A percentile compares a stretch with the other conserved stretches of the same genome.
phyloP scores from a whole-genome alignment of 1,140 invertebrate species.

The Drosophila jambulina region DNA sequence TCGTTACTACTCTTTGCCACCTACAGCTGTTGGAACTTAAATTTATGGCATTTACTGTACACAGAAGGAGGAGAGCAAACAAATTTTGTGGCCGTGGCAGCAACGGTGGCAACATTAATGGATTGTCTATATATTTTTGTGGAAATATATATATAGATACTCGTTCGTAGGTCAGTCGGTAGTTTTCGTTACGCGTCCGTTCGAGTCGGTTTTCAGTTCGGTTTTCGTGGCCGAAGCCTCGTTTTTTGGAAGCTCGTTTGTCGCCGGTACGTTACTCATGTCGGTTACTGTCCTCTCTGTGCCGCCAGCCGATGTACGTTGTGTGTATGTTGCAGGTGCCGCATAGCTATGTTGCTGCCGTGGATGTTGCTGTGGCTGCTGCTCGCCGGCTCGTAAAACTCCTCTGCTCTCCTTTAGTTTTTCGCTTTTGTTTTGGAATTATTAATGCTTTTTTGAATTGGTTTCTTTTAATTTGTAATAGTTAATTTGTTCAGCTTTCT shows the following conservation, averaged over 20 bases:
- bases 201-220: constrained; percentile 28
- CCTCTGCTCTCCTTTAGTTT: constrained; percentile 52
- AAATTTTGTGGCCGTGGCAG: constrained; percentile 66
- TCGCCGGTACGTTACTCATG: constrained; percentile 48
- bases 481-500: constrained; percentile 21
- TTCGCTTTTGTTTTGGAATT: constrained; percentile 41
- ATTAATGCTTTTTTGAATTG: constrained; percentile 34
- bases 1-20: constrained; percentile 4
- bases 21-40: constrained; percentile 64
- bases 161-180: constrained; percentile 10
- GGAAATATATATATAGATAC: constrained; percentile 3
- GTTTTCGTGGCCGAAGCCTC: constrained; percentile 53
- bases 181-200: constrained; percentile 7
- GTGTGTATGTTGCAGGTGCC: constrained; percentile 15
- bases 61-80: constrained; percentile 64
- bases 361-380: constrained; percentile 42
- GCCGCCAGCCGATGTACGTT: constrained; percentile 43
- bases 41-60: constrained; percentile 79
- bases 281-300: constrained; percentile 40
- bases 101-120: constrained; percentile 34
- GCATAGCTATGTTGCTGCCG: constrained; percentile 29
- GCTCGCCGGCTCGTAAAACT: constrained; percentile 60
- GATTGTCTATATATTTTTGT: not conserved
- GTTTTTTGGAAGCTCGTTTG: constrained; percentile 75
- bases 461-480: constrained; percentile 32